Evolutionary conservation across 2,888 invertebrate species (phyloP), one percentile per base, ranked within the genome.

Genomic region (Cylindroiulus punctatus): DNA sequence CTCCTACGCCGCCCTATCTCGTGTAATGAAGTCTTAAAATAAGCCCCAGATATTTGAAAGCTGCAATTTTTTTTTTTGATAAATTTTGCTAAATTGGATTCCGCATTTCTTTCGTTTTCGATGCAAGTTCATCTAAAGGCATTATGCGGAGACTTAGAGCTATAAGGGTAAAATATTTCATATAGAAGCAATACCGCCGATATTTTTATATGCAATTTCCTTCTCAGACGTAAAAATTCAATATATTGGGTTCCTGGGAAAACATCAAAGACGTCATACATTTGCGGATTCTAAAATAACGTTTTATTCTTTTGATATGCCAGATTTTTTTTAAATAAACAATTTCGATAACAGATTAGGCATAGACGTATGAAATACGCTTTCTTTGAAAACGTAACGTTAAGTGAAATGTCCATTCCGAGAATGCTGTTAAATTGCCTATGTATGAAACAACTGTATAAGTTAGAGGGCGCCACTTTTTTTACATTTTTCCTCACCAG

Each of bases 121-220:
- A 65, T 65, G 26, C 22, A 26, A 65, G 8, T 65, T 65, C 65
- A 65, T 65, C 65, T 65, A 65, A 65, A 65, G 26, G 65, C 8
- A 65, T 65, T 65, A 65, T 65, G 10, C 26, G 26, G 0, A 22
- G 65, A 26, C 65, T 65, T 65, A 65, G 3, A 26, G 22, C 65
- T 65, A 8, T 65, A 65, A 65, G 65, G 12, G 26, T 65, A 26
- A 65, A 26, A 65, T 65, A 65, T 65, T 65, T 65, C 26, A 65
- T 26, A 12, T 22, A 2, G 10, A 65, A 12, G 65, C 65, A 65
- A 57, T 26, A 26, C 26, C 26, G 65, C 26, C 12, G 3, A 65
- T 26, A 26, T 65, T 65, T 65, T 65, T 65, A 65, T 65, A 65
- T 65, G n/a, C 65, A 65, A 65, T 65, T 65, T 65, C 26, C 65